These are phyloP conservation scores for Cheilinus undulatus DNA, from an alignment of 2,113 vertebrate genomes.

Conservation along the genomic window DNA sequence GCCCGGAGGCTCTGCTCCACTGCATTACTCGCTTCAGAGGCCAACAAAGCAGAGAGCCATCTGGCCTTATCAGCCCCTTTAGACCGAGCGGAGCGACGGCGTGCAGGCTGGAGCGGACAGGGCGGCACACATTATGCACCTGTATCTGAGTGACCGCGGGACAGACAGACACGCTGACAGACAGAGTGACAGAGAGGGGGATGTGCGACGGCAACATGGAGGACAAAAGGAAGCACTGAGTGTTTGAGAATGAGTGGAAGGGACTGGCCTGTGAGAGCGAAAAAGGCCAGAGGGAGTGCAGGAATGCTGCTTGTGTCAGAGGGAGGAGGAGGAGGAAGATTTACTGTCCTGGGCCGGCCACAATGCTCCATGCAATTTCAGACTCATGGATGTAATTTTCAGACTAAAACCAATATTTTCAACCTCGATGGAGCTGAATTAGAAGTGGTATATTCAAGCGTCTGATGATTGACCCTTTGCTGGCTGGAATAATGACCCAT, in stretches of 20 bases:
- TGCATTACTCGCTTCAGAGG: slow-evolving; percentile 63
- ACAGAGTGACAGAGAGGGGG: background rate
- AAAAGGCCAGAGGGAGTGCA: background rate
- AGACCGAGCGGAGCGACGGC: slow-evolving; percentile 36
- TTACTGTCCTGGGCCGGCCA: background rate
- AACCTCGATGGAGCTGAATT: slow-evolving; percentile 2
- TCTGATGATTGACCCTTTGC: no score
- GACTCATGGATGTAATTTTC: background rate
- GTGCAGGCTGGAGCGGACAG: slow-evolving; percentile 39
- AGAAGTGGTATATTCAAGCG: no score
- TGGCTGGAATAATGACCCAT: no score
- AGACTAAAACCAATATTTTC: background rate
- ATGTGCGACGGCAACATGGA: background rate
- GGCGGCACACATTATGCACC: slow-evolving; percentile 58
- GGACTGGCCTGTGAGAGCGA: background rate
- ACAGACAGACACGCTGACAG: slow-evolving; percentile 6
- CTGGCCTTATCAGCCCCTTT: slow-evolving; percentile 61
- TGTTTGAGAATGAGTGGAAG: slow-evolving; percentile 6
- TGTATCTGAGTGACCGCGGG: slow-evolving; percentile 31
- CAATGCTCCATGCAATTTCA: background rate
- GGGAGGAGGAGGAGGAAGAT: background rate
- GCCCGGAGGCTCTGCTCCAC: slow-evolving; percentile 55
- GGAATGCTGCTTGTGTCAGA: slow-evolving; percentile 5
- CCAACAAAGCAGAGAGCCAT: slow-evolving; percentile 67
- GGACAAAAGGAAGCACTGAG: slow-evolving; percentile 5